Percentiles rank a stretch among this genome's conserved stretches.
phyloP scores from a whole-genome alignment of 2,888 invertebrate species.

The Caenorhabditis zanzibari region DNA sequence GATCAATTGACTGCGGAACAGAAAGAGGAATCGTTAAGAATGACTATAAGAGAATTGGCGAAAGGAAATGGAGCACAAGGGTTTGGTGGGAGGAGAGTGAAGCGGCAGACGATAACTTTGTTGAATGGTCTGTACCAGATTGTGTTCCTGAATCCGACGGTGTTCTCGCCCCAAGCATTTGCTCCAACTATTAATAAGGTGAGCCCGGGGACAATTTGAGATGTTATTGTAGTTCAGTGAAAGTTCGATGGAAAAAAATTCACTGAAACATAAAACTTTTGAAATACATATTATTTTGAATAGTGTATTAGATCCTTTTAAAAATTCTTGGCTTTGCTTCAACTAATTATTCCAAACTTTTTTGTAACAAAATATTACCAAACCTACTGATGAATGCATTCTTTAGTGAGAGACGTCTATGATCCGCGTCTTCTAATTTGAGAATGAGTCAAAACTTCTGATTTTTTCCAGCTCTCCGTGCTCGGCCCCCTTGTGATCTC shows the following conservation, averaged over 20 bases:
- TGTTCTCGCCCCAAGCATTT: constrained; percentile 69
- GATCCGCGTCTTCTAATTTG: too few species aligned
- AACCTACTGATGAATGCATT: too few species aligned
- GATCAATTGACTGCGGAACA: constrained; percentile 64
- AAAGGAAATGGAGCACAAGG: constrained; percentile 60
- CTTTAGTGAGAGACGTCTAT: too few species aligned
- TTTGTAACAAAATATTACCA: too few species aligned
- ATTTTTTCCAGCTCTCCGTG: constrained; percentile 65
- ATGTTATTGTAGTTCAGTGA: background rate
- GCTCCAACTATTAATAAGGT: constrained; percentile 63
- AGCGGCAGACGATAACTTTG: constrained; percentile 62
- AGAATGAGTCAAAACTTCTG: background rate
- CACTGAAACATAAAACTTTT: too few species aligned
- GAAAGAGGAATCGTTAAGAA: constrained; percentile 65
- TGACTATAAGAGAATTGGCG: constrained; percentile 61
- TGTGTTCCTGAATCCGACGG: constrained; percentile 66
- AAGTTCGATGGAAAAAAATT: too few species aligned
- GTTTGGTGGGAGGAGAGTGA: constrained; percentile 15
- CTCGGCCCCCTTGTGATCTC: constrained; percentile 75
- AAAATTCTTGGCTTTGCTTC: too few species aligned
- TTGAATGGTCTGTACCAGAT: constrained; percentile 47
- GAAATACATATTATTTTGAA: too few species aligned
- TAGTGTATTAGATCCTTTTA: too few species aligned
- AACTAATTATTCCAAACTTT: too few species aligned
- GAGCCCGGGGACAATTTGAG: background rate